Percentiles rank a stretch among this genome's conserved stretches.
Evolutionary conservation across 2,797 vertebrate genomes (phyloP).

Genomic region (Parambassis ranga): DNA sequence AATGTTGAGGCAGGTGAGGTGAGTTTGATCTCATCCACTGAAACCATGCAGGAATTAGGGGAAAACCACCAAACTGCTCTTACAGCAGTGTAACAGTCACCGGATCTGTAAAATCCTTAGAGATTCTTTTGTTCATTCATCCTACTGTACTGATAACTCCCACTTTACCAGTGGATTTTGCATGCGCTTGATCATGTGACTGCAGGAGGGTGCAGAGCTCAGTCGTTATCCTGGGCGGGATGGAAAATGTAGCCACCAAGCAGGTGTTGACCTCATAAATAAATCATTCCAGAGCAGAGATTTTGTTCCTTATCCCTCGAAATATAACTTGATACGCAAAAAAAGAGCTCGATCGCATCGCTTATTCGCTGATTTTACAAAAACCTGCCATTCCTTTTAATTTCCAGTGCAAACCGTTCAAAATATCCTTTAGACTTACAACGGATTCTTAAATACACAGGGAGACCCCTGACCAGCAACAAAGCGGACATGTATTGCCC

Average conservation of each 20-base stretch:
- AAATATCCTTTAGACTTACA: neutral
- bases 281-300: too few relatives aligned
- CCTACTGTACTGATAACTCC: too few relatives aligned
- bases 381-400: too few relatives aligned
- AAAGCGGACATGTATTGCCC: neutral
- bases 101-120: too few relatives aligned
- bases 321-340: slow-evolving; percentile 1
- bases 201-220: too few relatives aligned
- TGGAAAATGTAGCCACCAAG: neutral
- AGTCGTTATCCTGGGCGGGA: too few relatives aligned
- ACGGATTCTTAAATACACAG: neutral
- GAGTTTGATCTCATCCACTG: too few relatives aligned
- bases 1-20: neutral
- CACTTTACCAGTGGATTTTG: too few relatives aligned
- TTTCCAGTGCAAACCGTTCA: neutral
- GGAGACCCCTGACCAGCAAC: neutral
- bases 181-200: too few relatives aligned
- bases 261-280: too few relatives aligned
- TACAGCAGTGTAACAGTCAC: neutral
- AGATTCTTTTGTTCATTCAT: neutral
- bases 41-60: slow-evolving; percentile 1
- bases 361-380: too few relatives aligned
- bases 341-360: too few relatives aligned
- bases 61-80: neutral
- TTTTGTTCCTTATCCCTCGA: neutral